Evolutionary conservation across 2,113 vertebrate genomes (phyloP).

Genomic region (Orthonyx spaldingii): DNA sequence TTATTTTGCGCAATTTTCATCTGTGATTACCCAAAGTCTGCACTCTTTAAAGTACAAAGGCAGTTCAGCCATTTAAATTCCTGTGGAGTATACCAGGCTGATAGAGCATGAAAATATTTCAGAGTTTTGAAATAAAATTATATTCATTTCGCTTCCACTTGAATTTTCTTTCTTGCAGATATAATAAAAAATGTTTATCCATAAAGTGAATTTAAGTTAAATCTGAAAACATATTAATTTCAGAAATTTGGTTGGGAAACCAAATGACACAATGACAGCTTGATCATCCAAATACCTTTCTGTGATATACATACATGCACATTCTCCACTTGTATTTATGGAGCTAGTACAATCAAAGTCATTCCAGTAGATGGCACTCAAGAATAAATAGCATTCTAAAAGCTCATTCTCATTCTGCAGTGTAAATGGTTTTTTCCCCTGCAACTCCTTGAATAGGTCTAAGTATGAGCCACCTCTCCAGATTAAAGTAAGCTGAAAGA

Average conservation of each 20-base stretch:
- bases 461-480: background rate
- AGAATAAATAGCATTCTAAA: background rate
- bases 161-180: background rate
- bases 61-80: background rate
- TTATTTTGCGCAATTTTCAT: background rate
- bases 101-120: background rate
- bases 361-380: conserved; percentile 51
- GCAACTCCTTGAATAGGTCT: background rate
- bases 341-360: background rate
- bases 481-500: background rate
- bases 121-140: background rate
- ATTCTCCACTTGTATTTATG: background rate
- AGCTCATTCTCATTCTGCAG: background rate
- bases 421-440: background rate
- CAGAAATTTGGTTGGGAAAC: background rate
- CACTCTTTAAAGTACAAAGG: background rate
- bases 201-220: background rate
- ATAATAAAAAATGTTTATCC: background rate
- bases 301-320: fast-evolving
- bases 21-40: background rate
- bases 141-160: background rate
- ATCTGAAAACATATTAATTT: background rate
- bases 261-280: background rate
- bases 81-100: background rate
- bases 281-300: background rate